Evolutionary conservation across 2,888 invertebrate species (phyloP), one percentile per base, ranked within the genome.

Genomic region (Thymelicus acteon): DNA sequence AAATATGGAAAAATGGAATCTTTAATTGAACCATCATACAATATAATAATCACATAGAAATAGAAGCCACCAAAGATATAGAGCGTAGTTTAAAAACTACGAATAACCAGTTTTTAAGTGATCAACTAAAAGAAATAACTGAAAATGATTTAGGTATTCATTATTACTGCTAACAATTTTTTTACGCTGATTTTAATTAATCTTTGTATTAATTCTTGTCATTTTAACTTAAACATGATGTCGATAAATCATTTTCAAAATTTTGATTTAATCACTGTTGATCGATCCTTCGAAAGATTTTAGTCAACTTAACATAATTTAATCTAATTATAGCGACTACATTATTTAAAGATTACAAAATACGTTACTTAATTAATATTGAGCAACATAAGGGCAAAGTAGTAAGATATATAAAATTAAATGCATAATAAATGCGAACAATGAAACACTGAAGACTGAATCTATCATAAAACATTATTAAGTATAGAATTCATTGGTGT

Each of bases 401-500:
- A 1, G n/a, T 15, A 72, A 74, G 71, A 74, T 63, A 78, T 75
- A 77, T 69, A 74, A 73, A 78, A 78, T 84, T 2, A 88, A 87
- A 88, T 84, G 84, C 83, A 80, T 78, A 75, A 74, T 86, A 90
- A 88, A 90, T 87, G 89, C 87, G 80, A 80, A 75, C 72, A 78
- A 73, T 73, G 77, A 74, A 80, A 78, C 73, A 78, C 8, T 66
- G 54, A 61, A 65, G 60, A 72, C 74, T 78, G 72, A 77, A 73
- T 82, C 79, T 77, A 77, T 80, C 78, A 77, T 80, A 82, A 79
- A 71, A 74, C 75, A 74, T 75, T 74, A 76, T 79, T 84, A n/a
- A n/a, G n/a, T n/a, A 80, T 85, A 87, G 82, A 83, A 81, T 83
- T 92, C 90, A 91, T 92, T 92, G 92, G 90, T 91, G 86, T 77